Base-by-base conservation (phyloP, 2,888 invertebrate genomes). In the Troides aeacus region DNA sequence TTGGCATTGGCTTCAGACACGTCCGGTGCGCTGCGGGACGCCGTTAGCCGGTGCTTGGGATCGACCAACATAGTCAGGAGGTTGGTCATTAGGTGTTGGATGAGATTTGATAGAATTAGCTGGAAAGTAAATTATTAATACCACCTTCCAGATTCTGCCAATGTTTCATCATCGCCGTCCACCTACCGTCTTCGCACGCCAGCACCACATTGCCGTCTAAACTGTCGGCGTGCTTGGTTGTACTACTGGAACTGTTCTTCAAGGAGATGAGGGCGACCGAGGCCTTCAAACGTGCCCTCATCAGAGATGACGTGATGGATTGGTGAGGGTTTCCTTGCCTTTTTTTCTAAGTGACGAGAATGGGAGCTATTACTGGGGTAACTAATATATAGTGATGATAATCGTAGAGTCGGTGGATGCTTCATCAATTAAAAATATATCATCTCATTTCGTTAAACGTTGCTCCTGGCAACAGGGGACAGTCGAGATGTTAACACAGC, bases 121-220 rank as follows among this genome's bases (percentile, higher is more conserved):
- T 10, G 0, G 10, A 10, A 39, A 8, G 8, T 39, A 39, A 39
- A 39, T 39, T 39, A 39, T 39, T 6, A 39, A 7, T 39, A 7
- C n/a, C 50, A 6, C 39, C n/a, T 74, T 74, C 3, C 76, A 87
- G 87, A 70, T 77, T 86, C 30, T 78, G 78, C 8, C 87, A 87
- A 71, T 76, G 80, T 30, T 80, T 84, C 73, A 72, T 78, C 3
- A 53, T 85, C 42, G 68, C 76, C 0, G 59, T 82, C 8, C 76
- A 78, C 64, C 65, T 80, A 0, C 79, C 82, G 0, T 62, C 73
- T 0, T 68, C 72, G 15, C 67, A 71, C 17, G 30, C 60, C 53
- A 17, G 1, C 53, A 53, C 17, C n/a, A 53, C 53, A 5, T 8
- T 1, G 39, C 39, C 39, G 7, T 10, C 39, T 8, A 39, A 39